A percentile compares a stretch with the other conserved stretches of the same genome.
Conservation (phyloP, 2,113 vertebrate genomes). For the Gambusia affinis region DNA sequence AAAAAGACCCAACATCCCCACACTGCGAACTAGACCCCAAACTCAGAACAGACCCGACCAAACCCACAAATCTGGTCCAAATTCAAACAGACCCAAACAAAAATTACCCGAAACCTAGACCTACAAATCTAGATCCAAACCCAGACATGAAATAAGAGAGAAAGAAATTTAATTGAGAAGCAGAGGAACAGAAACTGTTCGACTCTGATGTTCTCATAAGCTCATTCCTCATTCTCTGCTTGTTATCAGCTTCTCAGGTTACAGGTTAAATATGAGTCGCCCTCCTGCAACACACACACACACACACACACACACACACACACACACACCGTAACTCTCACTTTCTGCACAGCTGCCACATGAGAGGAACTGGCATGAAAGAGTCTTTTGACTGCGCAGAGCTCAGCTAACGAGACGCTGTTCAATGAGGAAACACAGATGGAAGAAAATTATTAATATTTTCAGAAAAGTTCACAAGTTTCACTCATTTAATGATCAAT, state of each 20-base stretch:
- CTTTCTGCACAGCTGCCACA: slow-evolving; percentile 21
- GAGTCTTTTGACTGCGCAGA: slow-evolving; percentile 46
- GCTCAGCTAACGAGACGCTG: background rate
- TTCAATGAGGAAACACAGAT: too few relatives aligned
- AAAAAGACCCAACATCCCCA: too few relatives aligned
- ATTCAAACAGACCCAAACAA: too few relatives aligned
- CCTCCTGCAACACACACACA: background rate
- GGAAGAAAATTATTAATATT: too few relatives aligned
- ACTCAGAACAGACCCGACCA: too few relatives aligned
- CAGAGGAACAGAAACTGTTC: slow-evolving; percentile 56
- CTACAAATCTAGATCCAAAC: slow-evolving; percentile 24
- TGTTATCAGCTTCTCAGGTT: slow-evolving; percentile 82
- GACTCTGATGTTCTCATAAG: slow-evolving; percentile 27
- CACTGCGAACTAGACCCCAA: too few relatives aligned
- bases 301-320: too few relatives aligned
- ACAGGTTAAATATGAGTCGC: slow-evolving; percentile 79
- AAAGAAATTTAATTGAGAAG: slow-evolving; percentile 60
- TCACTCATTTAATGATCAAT: too few relatives aligned
- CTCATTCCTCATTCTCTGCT: slow-evolving; percentile 58
- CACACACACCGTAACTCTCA: slow-evolving; percentile 6
- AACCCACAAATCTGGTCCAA: too few relatives aligned
- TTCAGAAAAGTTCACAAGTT: too few relatives aligned
- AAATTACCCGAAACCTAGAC: too few relatives aligned
- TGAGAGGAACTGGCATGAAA: slow-evolving; percentile 51
- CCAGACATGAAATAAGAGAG: slow-evolving; percentile 44